phyloP scores from a whole-genome alignment of 1,140 invertebrate species.

The Adelges cooleyi region DNA sequence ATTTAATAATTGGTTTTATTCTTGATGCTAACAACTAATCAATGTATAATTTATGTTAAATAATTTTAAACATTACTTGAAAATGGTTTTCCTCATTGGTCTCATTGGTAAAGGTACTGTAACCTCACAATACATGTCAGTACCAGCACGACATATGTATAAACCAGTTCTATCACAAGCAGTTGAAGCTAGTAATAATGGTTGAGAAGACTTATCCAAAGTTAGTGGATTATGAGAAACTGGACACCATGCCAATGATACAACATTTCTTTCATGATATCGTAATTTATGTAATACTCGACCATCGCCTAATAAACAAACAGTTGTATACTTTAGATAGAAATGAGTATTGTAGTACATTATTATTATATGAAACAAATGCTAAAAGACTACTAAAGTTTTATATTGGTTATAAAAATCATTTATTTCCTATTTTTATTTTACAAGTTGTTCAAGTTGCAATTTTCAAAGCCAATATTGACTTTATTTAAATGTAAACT shows the following conservation, averaged over 20 bases:
- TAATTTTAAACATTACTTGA: background rate
- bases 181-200: conserved; percentile 44
- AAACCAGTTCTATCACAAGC: conserved; percentile 41
- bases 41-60: too few species aligned
- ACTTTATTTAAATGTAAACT: too few species aligned
- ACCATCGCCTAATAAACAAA: conserved; percentile 42
- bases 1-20: too few species aligned
- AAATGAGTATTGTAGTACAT: too few species aligned
- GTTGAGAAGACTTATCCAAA: conserved; percentile 36
- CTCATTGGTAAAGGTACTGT: conserved; percentile 36
- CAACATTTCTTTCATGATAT: conserved; percentile 57
- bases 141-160: conserved; percentile 46
- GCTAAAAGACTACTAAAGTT: too few species aligned
- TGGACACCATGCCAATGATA: conserved; percentile 62
- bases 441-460: too few species aligned
- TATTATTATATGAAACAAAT: too few species aligned
- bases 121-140: conserved; percentile 43
- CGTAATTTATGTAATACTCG: conserved; percentile 51
- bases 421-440: too few species aligned
- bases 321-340: too few species aligned
- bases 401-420: too few species aligned
- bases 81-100: conserved; percentile 33
- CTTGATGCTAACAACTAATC: too few species aligned
- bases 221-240: conserved; percentile 42
- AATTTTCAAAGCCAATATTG: too few species aligned